Conservation (phyloP, 2,113 vertebrate species). For the Vombatus ursinus region DNA sequence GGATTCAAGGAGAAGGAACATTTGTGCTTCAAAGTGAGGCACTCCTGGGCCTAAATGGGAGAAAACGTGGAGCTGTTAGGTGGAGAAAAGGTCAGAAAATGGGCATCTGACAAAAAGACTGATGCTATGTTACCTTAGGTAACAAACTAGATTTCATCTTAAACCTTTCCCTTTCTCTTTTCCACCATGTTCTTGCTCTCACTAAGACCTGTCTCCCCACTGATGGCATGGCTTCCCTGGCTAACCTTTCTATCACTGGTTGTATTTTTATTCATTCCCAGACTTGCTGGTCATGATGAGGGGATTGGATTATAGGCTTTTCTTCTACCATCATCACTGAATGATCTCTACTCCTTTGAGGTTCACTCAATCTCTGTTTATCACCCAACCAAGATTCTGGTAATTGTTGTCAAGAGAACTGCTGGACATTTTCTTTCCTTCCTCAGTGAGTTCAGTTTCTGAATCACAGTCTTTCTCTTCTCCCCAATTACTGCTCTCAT, state of each 20-base stretch:
- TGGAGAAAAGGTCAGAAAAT: not conserved
- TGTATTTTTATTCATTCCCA: not conserved
- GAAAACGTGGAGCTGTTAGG: not conserved
- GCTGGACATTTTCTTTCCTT: not conserved
- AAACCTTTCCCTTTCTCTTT: not conserved
- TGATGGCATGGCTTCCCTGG: not conserved
- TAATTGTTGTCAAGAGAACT: not conserved
- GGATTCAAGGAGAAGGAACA: not conserved
- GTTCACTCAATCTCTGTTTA: not conserved
- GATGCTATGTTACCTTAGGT: not conserved
- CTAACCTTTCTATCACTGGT: too few relatives aligned
- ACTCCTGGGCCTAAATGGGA: not conserved
- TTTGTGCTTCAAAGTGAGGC: not conserved
- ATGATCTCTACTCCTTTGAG: not conserved
- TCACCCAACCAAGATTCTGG: not conserved
- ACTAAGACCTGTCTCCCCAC: not conserved
- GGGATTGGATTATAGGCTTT: not conserved
- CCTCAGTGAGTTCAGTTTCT: not conserved
- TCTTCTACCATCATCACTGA: not conserved
- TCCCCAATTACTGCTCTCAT: not conserved
- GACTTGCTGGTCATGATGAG: not conserved
- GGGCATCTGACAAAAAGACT: not conserved
- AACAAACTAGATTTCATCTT: too few relatives aligned
- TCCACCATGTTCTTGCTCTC: not conserved
- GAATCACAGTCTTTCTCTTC: not conserved